A percentile compares a stretch with the other conserved stretches of the same genome.
Evolutionary conservation across 1,140 invertebrate genomes (phyloP).

Genomic region (Sitobion miscanthi): DNA sequence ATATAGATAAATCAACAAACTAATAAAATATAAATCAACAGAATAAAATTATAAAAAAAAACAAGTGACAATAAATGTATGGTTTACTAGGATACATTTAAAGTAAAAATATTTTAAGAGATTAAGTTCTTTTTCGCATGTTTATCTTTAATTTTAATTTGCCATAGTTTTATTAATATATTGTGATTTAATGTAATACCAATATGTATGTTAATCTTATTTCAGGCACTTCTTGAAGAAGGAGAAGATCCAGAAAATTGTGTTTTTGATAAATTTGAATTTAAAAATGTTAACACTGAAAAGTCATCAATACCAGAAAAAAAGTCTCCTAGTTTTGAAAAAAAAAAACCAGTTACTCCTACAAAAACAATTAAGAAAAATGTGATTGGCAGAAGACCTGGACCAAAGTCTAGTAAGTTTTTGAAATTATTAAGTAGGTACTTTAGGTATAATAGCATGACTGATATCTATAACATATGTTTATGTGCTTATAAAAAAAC

Average conservation of each 20-base stretch:
- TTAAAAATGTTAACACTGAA: neutral
- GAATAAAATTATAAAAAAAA: too few relatives aligned
- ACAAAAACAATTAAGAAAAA: constrained; percentile 57
- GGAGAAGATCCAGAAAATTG: constrained; percentile 80
- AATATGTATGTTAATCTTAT: constrained; percentile 57
- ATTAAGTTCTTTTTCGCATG: too few relatives aligned
- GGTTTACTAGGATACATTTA: too few relatives aligned
- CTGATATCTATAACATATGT: neutral
- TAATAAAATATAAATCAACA: too few relatives aligned
- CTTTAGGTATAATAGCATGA: too few relatives aligned
- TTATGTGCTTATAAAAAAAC: too few relatives aligned
- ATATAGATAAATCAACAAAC: too few relatives aligned
- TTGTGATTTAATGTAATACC: neutral
- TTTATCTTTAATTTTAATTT: too few relatives aligned
- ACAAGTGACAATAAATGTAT: too few relatives aligned
- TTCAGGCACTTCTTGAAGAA: constrained; percentile 74
- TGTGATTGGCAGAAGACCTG: constrained; percentile 60
- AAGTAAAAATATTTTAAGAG: too few relatives aligned
- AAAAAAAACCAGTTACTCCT: constrained; percentile 30
- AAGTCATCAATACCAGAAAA: neutral
- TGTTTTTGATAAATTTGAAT: constrained; percentile 66
- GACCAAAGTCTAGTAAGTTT: constrained; percentile 61
- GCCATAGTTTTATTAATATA: too few relatives aligned
- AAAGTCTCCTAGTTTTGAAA: constrained; percentile 3
- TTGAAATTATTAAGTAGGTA: neutral